These are phyloP conservation scores for Orientallactaga sibirica DNA, from an alignment of 2,797 vertebrate species.

Conservation along the genomic window DNA sequence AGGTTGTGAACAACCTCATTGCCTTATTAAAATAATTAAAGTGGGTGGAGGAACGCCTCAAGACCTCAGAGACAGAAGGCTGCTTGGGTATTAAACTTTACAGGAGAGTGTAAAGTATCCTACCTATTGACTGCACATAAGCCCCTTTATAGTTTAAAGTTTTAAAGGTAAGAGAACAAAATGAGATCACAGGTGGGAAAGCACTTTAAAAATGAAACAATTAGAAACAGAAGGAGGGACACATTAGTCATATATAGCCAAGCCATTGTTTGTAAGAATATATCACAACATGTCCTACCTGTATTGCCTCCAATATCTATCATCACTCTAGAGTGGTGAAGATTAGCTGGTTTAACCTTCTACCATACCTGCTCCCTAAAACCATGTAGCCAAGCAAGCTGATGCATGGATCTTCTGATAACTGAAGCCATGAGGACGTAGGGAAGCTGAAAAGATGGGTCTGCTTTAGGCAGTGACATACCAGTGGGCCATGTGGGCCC, in stretches of 20 bases:
- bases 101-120: background rate
- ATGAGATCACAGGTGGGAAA: background rate
- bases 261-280: background rate
- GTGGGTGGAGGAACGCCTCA: background rate
- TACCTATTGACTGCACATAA: background rate
- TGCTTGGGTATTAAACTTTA: background rate
- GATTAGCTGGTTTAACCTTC: fast-evolving
- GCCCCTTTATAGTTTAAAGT: background rate
- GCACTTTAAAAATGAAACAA: background rate
- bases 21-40: background rate
- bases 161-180: background rate
- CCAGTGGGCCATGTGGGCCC: too few relatives aligned
- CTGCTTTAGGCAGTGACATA: background rate
- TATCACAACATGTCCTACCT: background rate
- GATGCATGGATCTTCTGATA: background rate
- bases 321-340: background rate
- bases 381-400: background rate
- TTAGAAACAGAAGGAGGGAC: background rate
- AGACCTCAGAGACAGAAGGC: background rate
- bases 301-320: fast-evolving
- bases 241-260: too few relatives aligned
- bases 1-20: background rate
- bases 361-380: too few relatives aligned
- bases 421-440: background rate
- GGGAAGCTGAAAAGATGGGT: background rate